These are phyloP conservation scores for Phocoena phocoena DNA, from an alignment of 2,113 vertebrate species.

Conservation along the genomic window DNA sequence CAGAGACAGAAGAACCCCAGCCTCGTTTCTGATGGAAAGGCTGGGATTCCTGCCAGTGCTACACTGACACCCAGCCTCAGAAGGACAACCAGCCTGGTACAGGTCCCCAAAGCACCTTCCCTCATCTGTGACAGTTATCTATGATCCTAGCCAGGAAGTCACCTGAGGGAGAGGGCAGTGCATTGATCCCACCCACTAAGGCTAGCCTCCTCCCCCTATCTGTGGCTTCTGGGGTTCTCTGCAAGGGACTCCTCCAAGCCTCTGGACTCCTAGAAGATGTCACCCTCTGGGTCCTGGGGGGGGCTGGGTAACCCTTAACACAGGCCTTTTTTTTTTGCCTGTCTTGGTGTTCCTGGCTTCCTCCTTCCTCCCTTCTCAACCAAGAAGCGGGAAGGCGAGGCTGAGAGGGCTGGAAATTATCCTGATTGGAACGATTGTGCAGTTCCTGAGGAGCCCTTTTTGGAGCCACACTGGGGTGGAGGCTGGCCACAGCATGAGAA, in stretches of 20 bases:
- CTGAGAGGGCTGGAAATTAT: slow-evolving; percentile 55
- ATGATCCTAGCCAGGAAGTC: neutral
- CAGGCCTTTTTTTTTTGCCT: slow-evolving; percentile 18
- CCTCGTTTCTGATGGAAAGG: neutral
- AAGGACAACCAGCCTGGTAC: neutral
- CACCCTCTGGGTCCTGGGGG: neutral
- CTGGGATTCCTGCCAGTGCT: neutral
- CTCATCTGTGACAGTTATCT: neutral
- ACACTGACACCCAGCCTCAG: neutral
- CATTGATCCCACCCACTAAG: neutral
- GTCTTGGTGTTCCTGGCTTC: neutral
- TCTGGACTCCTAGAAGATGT: neutral
- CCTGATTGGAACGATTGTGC: slow-evolving; percentile 26
- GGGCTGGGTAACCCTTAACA: neutral
- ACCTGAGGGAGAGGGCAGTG: neutral
- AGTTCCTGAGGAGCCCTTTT: slow-evolving; percentile 52
- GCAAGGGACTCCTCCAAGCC: neutral
- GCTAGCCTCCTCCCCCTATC: neutral
- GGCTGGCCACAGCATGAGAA: slow-evolving; percentile 46
- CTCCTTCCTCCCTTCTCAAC: slow-evolving; percentile 21
- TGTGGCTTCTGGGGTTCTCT: neutral
- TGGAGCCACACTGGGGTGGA: slow-evolving; percentile 12
- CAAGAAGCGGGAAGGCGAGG: slow-evolving; percentile 3
- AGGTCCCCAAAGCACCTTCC: neutral
- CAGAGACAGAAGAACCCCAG: neutral